These are phyloP conservation scores for Metaphire vulgaris DNA, from an alignment of 1,140 invertebrate species.

Conservation along the genomic window DNA sequence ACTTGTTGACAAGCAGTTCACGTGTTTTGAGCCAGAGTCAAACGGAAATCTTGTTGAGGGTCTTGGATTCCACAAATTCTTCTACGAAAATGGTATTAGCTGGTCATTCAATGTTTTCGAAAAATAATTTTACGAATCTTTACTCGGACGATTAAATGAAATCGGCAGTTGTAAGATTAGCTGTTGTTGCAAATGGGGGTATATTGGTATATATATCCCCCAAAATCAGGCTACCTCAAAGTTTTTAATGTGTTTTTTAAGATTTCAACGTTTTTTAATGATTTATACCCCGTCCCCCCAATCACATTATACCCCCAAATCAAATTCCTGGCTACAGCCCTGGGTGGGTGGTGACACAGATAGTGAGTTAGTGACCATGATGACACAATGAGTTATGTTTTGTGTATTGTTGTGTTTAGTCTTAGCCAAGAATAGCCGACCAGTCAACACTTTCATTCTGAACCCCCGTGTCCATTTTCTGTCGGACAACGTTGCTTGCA, in stretches of 20 bases:
- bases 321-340: too few relatives aligned
- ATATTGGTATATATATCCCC: too few relatives aligned
- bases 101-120: slow-evolving; percentile 23
- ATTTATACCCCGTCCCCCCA: too few relatives aligned
- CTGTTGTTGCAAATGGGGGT: slow-evolving; percentile 16
- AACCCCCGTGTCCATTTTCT: slow-evolving; percentile 93
- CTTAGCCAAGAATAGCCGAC: slow-evolving; percentile 65
- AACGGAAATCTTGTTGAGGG: slow-evolving; percentile 97
- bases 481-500: slow-evolving; percentile 90
- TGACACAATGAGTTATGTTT: too few relatives aligned
- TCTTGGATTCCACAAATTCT: slow-evolving; percentile 99
- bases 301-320: too few relatives aligned
- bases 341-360: too few relatives aligned
- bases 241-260: too few relatives aligned
- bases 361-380: too few relatives aligned
- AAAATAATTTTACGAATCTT: slow-evolving; percentile 45
- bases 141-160: not conserved
- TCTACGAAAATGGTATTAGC: slow-evolving; percentile 97
- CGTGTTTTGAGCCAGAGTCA: slow-evolving; percentile 97
- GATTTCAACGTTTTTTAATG: too few relatives aligned
- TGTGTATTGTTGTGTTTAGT: too few relatives aligned
- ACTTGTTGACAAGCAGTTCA: slow-evolving; percentile 96
- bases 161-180: not conserved
- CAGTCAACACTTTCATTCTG: slow-evolving; percentile 86
- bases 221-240: too few relatives aligned